A percentile compares a stretch with the other conserved stretches of the same genome.
These are phyloP conservation scores for Menidia beryllina DNA, from an alignment of 2,113 vertebrate species.

Conservation along the genomic window DNA sequence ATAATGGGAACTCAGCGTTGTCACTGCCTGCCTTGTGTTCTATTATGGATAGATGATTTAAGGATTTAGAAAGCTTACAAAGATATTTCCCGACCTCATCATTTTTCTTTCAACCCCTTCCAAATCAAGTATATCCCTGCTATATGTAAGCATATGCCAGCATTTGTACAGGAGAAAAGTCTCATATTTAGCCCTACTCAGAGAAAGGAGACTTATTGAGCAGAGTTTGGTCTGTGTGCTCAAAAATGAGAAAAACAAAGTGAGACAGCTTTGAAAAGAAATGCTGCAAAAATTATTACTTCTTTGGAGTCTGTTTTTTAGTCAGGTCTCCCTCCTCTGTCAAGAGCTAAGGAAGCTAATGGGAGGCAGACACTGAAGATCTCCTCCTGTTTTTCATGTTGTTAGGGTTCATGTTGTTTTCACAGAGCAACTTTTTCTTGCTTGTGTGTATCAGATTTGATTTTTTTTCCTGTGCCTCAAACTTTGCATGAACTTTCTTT, in stretches of 20 bases:
- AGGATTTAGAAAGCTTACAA: constrained; percentile 19
- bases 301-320: constrained; percentile 56
- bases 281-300: constrained; percentile 35
- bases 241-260: constrained; percentile 15
- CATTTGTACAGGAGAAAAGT: constrained; percentile 36
- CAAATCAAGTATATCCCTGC: constrained; percentile 23
- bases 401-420: constrained; percentile 57
- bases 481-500: constrained; percentile 67
- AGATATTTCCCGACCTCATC: constrained; percentile 54
- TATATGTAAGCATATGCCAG: constrained; percentile 43
- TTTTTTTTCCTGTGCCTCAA: constrained; percentile 54
- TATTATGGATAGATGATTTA: constrained; percentile 35
- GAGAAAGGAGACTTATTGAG: constrained; percentile 33
- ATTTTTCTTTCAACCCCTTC: constrained; percentile 42
- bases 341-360: constrained; percentile 50
- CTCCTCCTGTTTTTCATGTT: constrained; percentile 61
- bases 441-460: constrained; percentile 48
- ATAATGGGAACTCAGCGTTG: constrained; percentile 16
- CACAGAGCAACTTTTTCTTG: constrained; percentile 32
- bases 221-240: constrained; percentile 27
- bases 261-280: constrained; percentile 18
- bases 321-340: constrained; percentile 31
- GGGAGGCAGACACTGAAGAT: constrained; percentile 49
- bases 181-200: constrained; percentile 49
- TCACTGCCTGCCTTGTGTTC: constrained; percentile 29